A percentile compares a stretch with the other conserved stretches of the same genome.
phyloP scores from a whole-genome alignment of 2,113 vertebrate genomes.

The Trinectes maculatus region DNA sequence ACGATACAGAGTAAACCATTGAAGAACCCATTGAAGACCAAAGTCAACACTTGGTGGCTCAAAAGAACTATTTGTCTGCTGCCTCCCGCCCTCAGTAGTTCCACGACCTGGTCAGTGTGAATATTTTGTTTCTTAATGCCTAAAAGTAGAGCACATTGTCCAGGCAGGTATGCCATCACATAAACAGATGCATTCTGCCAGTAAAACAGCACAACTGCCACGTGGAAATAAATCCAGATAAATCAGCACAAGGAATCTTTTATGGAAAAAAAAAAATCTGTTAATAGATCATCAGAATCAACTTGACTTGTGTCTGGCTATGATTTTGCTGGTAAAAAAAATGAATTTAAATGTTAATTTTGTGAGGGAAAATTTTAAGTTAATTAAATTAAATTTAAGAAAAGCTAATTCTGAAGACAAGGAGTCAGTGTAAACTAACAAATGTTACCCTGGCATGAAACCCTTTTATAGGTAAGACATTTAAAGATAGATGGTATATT shows the following conservation, averaged over 20 bases:
- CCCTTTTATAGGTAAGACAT: no score
- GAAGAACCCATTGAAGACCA: slow-evolving; percentile 73
- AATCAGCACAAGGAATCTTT: not conserved
- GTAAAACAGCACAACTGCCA: not conserved
- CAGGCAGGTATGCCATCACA: not conserved
- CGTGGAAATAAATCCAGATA: not conserved
- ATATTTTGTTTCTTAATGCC: slow-evolving; percentile 38
- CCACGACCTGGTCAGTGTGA: slow-evolving; percentile 24
- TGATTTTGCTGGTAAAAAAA: no score
- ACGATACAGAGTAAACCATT: slow-evolving; percentile 59
- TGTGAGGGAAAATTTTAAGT: no score
- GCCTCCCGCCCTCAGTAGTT: slow-evolving; percentile 13
- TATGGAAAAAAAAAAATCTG: no score
- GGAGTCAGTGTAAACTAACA: no score
- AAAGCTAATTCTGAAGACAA: no score
- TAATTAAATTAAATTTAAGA: no score
- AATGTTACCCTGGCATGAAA: no score
- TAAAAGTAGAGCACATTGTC: slow-evolving; percentile 37
- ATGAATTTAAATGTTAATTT: no score
- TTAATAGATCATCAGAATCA: no score
- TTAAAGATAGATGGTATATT: not conserved
- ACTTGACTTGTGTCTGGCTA: no score
- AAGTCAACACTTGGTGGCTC: slow-evolving; percentile 67
- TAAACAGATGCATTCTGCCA: not conserved
- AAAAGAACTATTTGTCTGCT: slow-evolving; percentile 63